Percentiles rank a stretch among this genome's conserved stretches.
These are phyloP conservation scores for Gymnothorax reevesii DNA, from an alignment of 2,797 vertebrate genomes.

Conservation along the genomic window DNA sequence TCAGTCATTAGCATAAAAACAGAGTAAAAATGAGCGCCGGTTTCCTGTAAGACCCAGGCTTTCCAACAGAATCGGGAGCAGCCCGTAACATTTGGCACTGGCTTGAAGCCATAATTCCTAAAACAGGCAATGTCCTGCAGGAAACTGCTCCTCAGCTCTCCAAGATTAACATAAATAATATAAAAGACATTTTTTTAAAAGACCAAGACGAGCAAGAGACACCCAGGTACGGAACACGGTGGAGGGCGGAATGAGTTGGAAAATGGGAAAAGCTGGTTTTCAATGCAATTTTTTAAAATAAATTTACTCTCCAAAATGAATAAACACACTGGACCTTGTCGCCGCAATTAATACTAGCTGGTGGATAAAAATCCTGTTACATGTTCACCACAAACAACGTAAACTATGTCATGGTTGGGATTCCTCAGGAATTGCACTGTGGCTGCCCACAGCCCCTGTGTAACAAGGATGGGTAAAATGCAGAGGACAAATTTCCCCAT, in stretches of 20 bases:
- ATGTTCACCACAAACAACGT: conserved; percentile 56
- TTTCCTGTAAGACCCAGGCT: background rate
- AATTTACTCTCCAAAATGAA: background rate
- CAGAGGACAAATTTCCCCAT: too few species aligned
- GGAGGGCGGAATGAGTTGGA: too few species aligned
- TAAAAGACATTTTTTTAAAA: conserved; percentile 66
- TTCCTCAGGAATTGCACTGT: conserved; percentile 32
- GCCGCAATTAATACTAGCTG: conserved; percentile 40
- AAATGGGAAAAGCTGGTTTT: background rate
- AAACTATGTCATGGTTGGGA: conserved; percentile 56
- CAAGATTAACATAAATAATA: conserved; percentile 66
- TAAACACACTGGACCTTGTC: conserved; percentile 32
- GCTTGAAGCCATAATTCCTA: conserved; percentile 52
- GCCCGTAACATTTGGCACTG: conserved; percentile 39
- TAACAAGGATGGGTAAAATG: too few species aligned
- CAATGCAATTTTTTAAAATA: background rate
- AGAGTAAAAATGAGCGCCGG: conserved; percentile 8
- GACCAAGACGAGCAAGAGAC: conserved; percentile 23
- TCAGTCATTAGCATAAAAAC: background rate
- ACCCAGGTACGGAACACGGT: background rate
- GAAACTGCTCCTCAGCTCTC: conserved; percentile 70
- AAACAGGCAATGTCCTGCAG: conserved; percentile 57
- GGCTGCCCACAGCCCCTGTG: too few species aligned
- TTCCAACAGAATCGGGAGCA: background rate
- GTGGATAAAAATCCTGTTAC: conserved; percentile 41